A percentile compares a stretch with the other conserved stretches of the same genome.
These are phyloP conservation scores for Leptopilina boulardi DNA, from an alignment of 1,140 invertebrate genomes.

Conservation along the genomic window DNA sequence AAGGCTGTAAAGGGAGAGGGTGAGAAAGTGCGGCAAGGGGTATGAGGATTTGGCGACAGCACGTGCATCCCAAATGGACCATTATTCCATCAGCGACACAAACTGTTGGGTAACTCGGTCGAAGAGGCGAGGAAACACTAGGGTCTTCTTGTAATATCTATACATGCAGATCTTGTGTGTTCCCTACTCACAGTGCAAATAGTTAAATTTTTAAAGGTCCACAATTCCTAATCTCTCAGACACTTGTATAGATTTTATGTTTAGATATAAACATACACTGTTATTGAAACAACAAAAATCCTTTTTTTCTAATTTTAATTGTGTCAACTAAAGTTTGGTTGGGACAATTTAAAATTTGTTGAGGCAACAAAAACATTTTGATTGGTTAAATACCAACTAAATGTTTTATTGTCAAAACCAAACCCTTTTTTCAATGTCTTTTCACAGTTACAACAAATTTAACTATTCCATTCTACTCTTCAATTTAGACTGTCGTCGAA, in stretches of 20 bases:
- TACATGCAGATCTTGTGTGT: background rate
- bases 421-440: too few relatives aligned
- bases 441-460: background rate
- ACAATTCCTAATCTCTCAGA: background rate
- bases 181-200: background rate
- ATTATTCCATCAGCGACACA: conserved; percentile 74
- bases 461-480: conserved; percentile 11
- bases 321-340: too few relatives aligned
- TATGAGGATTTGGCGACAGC: conserved; percentile 58
- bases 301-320: too few relatives aligned
- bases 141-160: background rate
- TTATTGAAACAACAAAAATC: too few relatives aligned
- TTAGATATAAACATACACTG: too few relatives aligned
- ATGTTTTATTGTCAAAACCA: too few relatives aligned
- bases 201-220: conserved; percentile 24
- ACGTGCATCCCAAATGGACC: conserved; percentile 74
- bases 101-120: conserved; percentile 72
- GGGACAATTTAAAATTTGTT: too few relatives aligned
- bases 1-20: conserved; percentile 51
- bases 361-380: too few relatives aligned
- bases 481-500: conserved; percentile 63
- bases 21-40: conserved; percentile 42
- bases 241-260: background rate
- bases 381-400: too few relatives aligned
- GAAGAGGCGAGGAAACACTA: conserved; percentile 56